phyloP scores from a whole-genome alignment of 2,113 vertebrate species.

The Odocoileus virginianus region DNA sequence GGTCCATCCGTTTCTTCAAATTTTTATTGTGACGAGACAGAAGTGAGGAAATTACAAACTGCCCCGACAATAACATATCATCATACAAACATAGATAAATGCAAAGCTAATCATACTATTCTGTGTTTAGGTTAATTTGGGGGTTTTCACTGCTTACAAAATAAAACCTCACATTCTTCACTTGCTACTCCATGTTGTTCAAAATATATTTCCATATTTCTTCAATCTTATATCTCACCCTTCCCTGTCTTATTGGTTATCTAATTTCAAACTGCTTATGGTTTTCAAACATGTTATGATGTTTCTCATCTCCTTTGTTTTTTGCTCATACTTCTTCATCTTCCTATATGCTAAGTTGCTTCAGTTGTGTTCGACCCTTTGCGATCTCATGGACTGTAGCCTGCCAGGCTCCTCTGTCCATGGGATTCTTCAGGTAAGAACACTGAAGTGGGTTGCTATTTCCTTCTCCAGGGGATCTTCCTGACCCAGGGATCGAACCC shows the following conservation, averaged over 20 bases:
- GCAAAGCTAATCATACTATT: not conserved
- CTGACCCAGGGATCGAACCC: no score
- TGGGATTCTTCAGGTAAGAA: no score
- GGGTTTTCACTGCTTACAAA: not conserved
- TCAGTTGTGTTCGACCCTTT: no score
- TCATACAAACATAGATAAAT: not conserved
- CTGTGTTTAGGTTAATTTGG: not conserved
- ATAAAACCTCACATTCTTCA: not conserved
- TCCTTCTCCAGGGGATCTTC: no score
- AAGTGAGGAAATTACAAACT: no score
- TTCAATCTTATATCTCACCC: not conserved
- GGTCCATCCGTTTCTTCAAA: fast-evolving
- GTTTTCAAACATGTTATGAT: not conserved
- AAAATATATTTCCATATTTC: not conserved
- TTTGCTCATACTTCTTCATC: not conserved
- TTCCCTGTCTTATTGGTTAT: not conserved
- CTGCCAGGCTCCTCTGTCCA: no score
- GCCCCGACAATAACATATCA: not conserved
- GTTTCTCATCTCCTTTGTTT: not conserved
- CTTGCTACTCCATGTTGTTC: not conserved
- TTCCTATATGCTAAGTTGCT: no score
- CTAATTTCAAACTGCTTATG: not conserved
- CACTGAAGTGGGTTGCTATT: no score
- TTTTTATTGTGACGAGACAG: no score
- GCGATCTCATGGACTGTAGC: no score